Percentiles rank a stretch among this genome's conserved stretches.
Evolutionary conservation across 92 coral and sea anemone species (phyloP).

Genomic region (Isaurus tuberculatus): DNA sequence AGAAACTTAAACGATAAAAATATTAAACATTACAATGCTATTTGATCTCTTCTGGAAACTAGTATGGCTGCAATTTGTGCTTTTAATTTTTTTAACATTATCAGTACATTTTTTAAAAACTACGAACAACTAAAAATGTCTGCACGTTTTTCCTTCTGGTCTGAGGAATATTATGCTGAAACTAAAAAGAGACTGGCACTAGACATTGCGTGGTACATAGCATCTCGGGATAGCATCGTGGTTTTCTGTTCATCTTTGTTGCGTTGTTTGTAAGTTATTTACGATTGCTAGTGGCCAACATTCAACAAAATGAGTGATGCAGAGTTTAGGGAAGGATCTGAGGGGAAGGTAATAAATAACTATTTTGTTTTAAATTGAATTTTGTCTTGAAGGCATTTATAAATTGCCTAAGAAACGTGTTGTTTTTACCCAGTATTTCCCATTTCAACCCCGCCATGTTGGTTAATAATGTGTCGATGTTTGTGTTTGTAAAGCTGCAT

Average conservation of each 20-base stretch:
- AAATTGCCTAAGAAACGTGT: background rate
- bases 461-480: background rate
- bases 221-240: conserved; percentile 48
- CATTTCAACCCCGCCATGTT: conserved; percentile 27
- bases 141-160: no score
- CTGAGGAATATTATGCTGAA: no score
- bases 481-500: background rate
- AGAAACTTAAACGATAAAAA: no score
- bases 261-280: background rate
- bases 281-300: background rate
- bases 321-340: conserved; percentile 76
- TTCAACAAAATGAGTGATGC: conserved; percentile 70
- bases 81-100: no score
- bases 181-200: conserved; percentile 35
- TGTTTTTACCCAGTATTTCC: background rate
- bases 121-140: no score
- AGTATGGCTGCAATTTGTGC: no score
- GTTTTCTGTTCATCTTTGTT: background rate
- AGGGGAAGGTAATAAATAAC: conserved; percentile 69
- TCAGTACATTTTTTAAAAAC: no score
- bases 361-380: background rate
- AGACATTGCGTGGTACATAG: conserved; percentile 16
- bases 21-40: no score
- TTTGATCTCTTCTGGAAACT: no score
- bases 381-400: background rate